A percentile compares a stretch with the other conserved stretches of the same genome.
phyloP scores from a whole-genome alignment of 1,140 invertebrate species.

The Atta colombica region DNA sequence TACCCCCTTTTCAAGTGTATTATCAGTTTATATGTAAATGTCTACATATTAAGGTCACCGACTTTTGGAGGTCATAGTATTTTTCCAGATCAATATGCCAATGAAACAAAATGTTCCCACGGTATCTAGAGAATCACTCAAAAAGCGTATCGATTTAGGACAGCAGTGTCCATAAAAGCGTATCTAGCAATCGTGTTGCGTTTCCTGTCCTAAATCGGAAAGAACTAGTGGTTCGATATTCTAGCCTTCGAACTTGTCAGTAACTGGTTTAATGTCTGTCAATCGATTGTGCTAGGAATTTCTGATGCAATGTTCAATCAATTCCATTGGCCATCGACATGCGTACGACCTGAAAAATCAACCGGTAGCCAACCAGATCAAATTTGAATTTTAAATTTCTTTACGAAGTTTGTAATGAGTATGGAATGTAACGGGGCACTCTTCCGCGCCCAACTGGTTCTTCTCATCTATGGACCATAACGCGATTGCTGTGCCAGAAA shows the following conservation, averaged over 20 bases:
- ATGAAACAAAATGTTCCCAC: conserved; percentile 32
- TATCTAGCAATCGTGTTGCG: background rate
- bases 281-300: conserved; percentile 43
- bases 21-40: background rate
- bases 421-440: conserved; percentile 82
- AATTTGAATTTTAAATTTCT: conserved; percentile 83
- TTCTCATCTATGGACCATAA: conserved; percentile 64
- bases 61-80: conserved; percentile 4
- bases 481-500: conserved; percentile 73
- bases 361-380: conserved; percentile 22
- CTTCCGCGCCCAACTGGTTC: conserved; percentile 59
- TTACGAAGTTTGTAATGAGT: conserved; percentile 74
- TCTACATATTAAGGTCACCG: background rate
- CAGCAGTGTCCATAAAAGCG: conserved; percentile 15
- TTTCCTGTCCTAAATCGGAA: conserved; percentile 10
- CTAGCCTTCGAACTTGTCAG: conserved; percentile 43
- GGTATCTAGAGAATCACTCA: conserved; percentile 11
- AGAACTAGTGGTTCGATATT: background rate
- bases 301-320: conserved; percentile 10
- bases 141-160: conserved; percentile 30
- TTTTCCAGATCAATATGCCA: conserved; percentile 30
- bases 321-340: conserved; percentile 6
- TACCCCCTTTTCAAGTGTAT: background rate
- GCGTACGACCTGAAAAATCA: conserved; percentile 74
- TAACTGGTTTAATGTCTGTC: conserved; percentile 51